Evolutionary conservation across 1,140 invertebrate genomes (phyloP).

Genomic region (Drosophila tani): DNA sequence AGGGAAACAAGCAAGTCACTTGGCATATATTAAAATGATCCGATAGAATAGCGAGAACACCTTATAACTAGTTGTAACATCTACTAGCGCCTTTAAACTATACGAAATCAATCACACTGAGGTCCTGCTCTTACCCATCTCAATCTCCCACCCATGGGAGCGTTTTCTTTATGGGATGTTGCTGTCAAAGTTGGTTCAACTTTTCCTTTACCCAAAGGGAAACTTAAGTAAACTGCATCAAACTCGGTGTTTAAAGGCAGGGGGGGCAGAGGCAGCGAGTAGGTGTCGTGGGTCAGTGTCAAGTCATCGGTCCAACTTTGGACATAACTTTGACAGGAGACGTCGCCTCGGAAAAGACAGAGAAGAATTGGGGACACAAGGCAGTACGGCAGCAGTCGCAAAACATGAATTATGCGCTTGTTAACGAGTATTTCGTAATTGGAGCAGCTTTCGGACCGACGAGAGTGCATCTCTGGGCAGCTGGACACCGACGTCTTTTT

Average conservation of each 20-base stretch:
- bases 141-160: background rate
- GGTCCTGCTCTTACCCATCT: background rate
- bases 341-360: constrained; percentile 1
- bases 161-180: constrained; percentile 8
- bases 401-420: constrained; percentile 66
- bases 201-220: constrained; percentile 34
- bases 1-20: background rate
- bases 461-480: constrained; percentile 10
- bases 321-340: constrained; percentile 43
- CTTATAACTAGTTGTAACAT: background rate
- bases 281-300: constrained; percentile 2
- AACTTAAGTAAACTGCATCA: constrained; percentile 73
- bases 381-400: constrained; percentile 23
- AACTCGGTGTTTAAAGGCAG: constrained; percentile 53
- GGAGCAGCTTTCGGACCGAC: constrained; percentile 27
- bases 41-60: background rate
- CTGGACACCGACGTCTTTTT: constrained; percentile 1
- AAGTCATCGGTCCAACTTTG: constrained; percentile 19
- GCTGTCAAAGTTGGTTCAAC: constrained; percentile 41
- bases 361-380: constrained; percentile 9
- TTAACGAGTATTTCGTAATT: constrained; percentile 56
- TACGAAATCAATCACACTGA: constrained; percentile 6
- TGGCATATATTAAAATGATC: too few relatives aligned
- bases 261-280: background rate
- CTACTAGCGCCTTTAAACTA: too few relatives aligned